These are phyloP conservation scores for Manis javanica DNA, from an alignment of 2,797 vertebrate species.

Conservation along the genomic window DNA sequence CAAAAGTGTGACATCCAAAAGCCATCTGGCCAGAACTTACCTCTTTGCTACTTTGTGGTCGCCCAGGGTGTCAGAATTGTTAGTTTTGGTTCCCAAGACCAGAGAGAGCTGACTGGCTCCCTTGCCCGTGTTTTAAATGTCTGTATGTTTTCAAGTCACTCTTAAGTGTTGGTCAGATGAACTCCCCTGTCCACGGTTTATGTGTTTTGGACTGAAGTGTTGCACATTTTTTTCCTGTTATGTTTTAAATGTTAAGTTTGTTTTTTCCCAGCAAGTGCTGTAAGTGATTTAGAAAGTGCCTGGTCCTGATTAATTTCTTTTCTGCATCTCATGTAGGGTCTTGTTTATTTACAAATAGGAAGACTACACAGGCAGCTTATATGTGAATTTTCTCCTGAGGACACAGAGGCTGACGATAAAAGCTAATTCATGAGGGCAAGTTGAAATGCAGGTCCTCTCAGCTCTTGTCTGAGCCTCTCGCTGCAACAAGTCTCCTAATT, in stretches of 20 bases:
- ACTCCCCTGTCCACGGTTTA: slow-evolving; percentile 64
- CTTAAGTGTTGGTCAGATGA: slow-evolving; percentile 4
- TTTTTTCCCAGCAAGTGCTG: slow-evolving; percentile 63
- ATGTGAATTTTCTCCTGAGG: background rate
- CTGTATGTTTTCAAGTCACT: slow-evolving; percentile 60
- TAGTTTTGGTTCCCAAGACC: slow-evolving; percentile 37
- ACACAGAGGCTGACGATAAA: background rate
- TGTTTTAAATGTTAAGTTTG: slow-evolving; percentile 65
- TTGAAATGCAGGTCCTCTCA: background rate
- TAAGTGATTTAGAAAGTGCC: slow-evolving; percentile 64
- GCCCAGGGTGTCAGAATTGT: background rate
- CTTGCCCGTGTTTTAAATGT: slow-evolving; percentile 25
- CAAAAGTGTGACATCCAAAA: slow-evolving; percentile 32
- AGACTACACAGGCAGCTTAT: slow-evolving; percentile 58
- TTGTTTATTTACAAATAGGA: slow-evolving; percentile 70
- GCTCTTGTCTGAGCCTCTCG: background rate
- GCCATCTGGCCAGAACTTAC: background rate
- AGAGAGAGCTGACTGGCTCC: background rate
- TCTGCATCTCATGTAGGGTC: slow-evolving; percentile 8
- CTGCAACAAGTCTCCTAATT: background rate
- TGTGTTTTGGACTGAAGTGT: slow-evolving; percentile 65
- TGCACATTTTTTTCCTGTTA: slow-evolving; percentile 39
- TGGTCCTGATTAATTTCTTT: slow-evolving; percentile 69
- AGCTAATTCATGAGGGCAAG: background rate
- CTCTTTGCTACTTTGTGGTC: background rate